Conservation (phyloP, 2,797 vertebrate genomes). For the Xerus rutilus region DNA sequence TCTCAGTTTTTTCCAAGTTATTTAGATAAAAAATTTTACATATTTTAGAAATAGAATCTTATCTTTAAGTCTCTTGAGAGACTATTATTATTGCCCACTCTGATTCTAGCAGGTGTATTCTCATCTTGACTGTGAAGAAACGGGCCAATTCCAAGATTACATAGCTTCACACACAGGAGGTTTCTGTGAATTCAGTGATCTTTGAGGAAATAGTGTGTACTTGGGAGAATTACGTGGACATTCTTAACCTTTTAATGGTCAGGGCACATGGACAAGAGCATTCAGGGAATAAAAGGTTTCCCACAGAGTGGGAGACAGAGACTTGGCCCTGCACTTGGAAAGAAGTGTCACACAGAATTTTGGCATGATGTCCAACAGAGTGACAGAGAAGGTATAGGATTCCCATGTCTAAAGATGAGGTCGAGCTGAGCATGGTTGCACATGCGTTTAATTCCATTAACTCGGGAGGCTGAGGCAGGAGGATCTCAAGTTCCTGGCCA, state of each 20-base stretch:
- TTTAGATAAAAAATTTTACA: slow-evolving; percentile 42
- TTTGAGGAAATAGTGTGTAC: neutral
- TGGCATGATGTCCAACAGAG: neutral
- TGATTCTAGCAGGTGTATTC: neutral
- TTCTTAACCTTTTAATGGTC: neutral
- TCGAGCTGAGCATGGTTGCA: neutral
- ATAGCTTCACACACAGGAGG: neutral
- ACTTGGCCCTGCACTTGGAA: neutral
- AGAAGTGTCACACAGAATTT: neutral
- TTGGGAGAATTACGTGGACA: neutral
- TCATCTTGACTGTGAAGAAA: slow-evolving; percentile 56
- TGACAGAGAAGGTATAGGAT: neutral
- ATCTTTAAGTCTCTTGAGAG: slow-evolving; percentile 3
- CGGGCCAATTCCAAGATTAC: neutral
- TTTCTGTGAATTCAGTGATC: slow-evolving; percentile 2
- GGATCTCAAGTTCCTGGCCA: no score
- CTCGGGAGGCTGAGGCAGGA: no score
- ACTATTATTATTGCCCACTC: slow-evolving; percentile 26
- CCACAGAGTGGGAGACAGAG: neutral
- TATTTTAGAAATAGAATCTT: slow-evolving; percentile 43
- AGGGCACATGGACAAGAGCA: neutral
- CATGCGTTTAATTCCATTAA: no score
- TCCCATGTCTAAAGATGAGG: neutral
- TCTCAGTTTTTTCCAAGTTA: neutral
- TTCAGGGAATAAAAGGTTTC: neutral